Evolutionary conservation across 2,888 invertebrate species (phyloP), one percentile per base, ranked within the genome.

Genomic region (Stenichneumon culpator): DNA sequence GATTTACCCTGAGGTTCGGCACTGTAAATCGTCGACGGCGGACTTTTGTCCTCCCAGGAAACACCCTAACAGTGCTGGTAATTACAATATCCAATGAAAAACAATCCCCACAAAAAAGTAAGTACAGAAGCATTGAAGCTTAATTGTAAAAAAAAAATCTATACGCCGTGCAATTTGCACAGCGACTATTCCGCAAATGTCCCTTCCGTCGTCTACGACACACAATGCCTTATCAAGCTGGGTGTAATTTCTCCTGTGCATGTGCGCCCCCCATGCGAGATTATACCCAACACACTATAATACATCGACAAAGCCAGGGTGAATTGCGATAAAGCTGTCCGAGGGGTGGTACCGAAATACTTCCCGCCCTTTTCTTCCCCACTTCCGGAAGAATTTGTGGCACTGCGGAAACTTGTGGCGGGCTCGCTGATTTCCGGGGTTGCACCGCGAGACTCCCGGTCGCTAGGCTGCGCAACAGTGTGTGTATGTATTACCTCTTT

Each of bases 351-450:
- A 86, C 89, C 86, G 79, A 78, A 85, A 87, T 85, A 88, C 87
- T 88, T 88, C 90, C 91, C 90, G 90, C 91, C 91, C 86, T 81
- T 80, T 83, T 87, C 82, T 86, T 86, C 89, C 89, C 89, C 87
- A 88, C 90, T 90, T 89, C 89, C 89, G 89, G 87, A 84, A 80
- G 81, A 69, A 86, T 86, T 88, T 73, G 86, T 83, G 69, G 75
- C 65, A 82, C 73, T 68, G 86, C 47, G 47, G 86, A 70, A 79
- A 57, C 82, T 81, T 75, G 74, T 22, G 72, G 87, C 57, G 87
- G 84, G 86, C 87, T 87, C 74, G 79, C 75, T 86, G 87, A 88
- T 88, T 90, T 90, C 91, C 90, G 89, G 90, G 88, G 89, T 88
- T 87, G 88, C 85, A 72, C 82, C 83, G 67, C 47, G 9, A 28